Conservation (phyloP, 1,140 invertebrate species). For the Scaptomyza pallida region DNA sequence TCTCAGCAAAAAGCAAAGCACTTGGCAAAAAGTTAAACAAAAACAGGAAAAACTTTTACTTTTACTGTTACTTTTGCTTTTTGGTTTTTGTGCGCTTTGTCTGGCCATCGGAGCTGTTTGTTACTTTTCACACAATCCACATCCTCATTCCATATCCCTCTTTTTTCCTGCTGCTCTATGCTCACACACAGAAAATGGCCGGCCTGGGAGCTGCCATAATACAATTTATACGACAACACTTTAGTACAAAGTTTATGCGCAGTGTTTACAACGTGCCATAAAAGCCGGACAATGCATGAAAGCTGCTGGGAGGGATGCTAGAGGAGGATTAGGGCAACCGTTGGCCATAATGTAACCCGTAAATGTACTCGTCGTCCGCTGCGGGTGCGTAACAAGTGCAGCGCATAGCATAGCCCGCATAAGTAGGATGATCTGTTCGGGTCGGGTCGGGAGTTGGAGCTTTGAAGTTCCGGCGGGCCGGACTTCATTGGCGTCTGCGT, state of each 20-base stretch:
- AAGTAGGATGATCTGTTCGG: conserved; percentile 48
- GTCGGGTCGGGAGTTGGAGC: background rate
- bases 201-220: conserved; percentile 78
- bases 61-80: too few relatives aligned
- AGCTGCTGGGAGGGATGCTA: background rate
- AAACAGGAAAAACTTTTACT: conserved; percentile 47
- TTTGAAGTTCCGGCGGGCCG: background rate
- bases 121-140: conserved; percentile 31
- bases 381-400: conserved; percentile 73
- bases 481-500: conserved; percentile 35
- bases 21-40: conserved; percentile 48
- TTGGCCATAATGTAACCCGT: conserved; percentile 53
- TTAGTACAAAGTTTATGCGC: conserved; percentile 80
- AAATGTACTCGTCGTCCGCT: conserved; percentile 40
- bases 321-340: conserved; percentile 29
- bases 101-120: conserved; percentile 42
- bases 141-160: too few relatives aligned
- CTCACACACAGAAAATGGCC: conserved; percentile 63
- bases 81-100: conserved; percentile 41
- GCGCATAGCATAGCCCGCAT: conserved; percentile 39
- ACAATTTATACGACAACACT: conserved; percentile 82
- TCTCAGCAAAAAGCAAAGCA: conserved; percentile 35
- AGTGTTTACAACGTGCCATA: conserved; percentile 79
- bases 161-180: too few relatives aligned
- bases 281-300: conserved; percentile 73